phyloP scores from a whole-genome alignment of 2,888 invertebrate genomes.

The Dynastes tityus region DNA sequence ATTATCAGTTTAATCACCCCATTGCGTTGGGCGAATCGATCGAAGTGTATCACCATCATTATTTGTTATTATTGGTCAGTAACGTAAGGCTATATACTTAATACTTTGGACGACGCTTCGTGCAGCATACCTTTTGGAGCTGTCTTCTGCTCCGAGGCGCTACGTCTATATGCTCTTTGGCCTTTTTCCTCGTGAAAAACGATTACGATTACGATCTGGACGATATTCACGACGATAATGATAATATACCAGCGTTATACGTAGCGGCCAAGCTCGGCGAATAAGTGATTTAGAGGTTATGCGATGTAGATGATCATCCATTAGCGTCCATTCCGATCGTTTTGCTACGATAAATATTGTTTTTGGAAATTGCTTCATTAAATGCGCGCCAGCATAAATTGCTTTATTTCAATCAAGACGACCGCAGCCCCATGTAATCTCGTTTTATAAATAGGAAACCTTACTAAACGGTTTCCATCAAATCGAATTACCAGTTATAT shows the following conservation, averaged over 20 bases:
- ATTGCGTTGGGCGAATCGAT: neutral
- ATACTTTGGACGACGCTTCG: slow-evolving; percentile 7
- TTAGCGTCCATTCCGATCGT: neutral
- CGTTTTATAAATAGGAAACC: too few species aligned
- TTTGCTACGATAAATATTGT: slow-evolving; percentile 37
- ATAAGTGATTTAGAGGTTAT: slow-evolving; percentile 2
- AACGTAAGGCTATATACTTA: neutral
- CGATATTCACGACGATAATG: slow-evolving; percentile 13
- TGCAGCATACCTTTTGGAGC: neutral
- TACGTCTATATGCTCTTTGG: neutral
- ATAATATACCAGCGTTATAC: neutral
- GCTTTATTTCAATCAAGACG: slow-evolving; percentile 23
- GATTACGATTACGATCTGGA: slow-evolving; percentile 2
- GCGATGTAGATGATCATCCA: neutral
- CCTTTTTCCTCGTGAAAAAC: slow-evolving; percentile 3
- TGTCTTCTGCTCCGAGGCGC: neutral
- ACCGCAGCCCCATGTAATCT: too few species aligned
- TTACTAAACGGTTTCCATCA: too few species aligned
- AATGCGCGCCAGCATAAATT: slow-evolving; percentile 22
- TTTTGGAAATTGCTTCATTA: slow-evolving; percentile 38
- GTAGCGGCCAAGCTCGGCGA: neutral
- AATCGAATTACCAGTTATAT: too few species aligned
- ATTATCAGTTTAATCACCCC: neutral
- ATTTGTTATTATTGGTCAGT: slow-evolving; percentile 3
- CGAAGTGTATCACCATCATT: slow-evolving; percentile 9